Base-by-base conservation (phyloP, 2,113 vertebrate species). In the Megatriorchis doriae region DNA sequence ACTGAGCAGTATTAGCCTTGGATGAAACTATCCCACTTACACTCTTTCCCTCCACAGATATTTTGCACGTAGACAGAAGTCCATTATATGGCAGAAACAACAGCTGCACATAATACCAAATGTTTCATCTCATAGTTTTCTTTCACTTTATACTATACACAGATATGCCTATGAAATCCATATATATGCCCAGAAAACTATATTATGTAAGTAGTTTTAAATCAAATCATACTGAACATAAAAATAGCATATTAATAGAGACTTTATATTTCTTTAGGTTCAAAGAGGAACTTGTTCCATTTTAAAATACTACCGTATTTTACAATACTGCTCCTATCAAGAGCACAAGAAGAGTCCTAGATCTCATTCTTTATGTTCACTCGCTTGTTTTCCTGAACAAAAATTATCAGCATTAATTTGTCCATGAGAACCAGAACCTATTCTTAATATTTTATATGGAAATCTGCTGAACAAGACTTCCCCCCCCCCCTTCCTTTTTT, bases 401-500 rank as follows among this genome's bases (percentile, higher is more conserved):
- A 79, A 70, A 15, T 22, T 16, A 53, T 6, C 6, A 67, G 38
- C 1, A 20, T n/a, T 45, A 18, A 22, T 40, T 71, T 59, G 18
- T 34, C 36, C 26, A 11, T 9, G 40, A 53, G 8, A 67, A 62
- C 7, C 19, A 10, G 19, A 58, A 86, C 6, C 6, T 40, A 22
- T n/a, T 40, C 20, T 48, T 47, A 56, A 10, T 16, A 32, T 13
- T 13, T 43, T 31, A 40, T 6, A 38, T 1, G 7, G 20, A 62
- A 86, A 79, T 36, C 9, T 45, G 16, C 10, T 58, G 18, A 79
- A 5, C 2, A 31, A 56, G 11, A 75, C 5, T 16, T 22, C 11
- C 20, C 21, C 1, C 2, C 1, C 2, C 2, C 1, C 1, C 1
- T 19, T 10, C 26, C 16, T 17, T 13, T 45, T 34, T 80, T 22